Evolutionary conservation across 1,140 invertebrate species (phyloP), one percentile per base, ranked within the genome.

Genomic region (Solenopsis invicta): DNA sequence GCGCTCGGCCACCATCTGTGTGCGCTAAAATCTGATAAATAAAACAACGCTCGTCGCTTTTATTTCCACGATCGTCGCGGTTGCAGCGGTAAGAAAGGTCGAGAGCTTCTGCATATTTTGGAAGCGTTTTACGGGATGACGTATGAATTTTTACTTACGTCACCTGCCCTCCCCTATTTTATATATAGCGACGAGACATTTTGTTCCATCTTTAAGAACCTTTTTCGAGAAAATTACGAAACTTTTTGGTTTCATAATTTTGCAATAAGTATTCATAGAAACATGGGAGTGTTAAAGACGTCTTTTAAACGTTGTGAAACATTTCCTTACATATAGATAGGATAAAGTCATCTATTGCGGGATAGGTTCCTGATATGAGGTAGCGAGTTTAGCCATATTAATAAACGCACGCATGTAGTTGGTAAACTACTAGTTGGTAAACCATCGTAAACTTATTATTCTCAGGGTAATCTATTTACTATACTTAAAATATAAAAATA

Each of bases 21-120:
- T 48, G 56, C 54, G 69, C 18, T 75, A 69, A 84, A 84, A 82
- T 59, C 67, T 24, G 4, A 82, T 74, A 82, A 84, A 74, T 84
- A 74, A 75, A 48, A 45, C 18, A 41, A 61, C 21, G 52, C 50
- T 34, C 52, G 16, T 59, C 13, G 3, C n/a, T 45, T 84, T 48
- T 59, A 74, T 84, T 74, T 74, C 45, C n/a, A n/a, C 41, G 41
- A 9, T 13, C 12, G 18, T 18, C 12, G 18, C 12, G 6, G n/a
- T n/a, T 71, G 8, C n/a, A 29, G 2, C 16, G 12, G 4, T n/a
- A 34, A 45, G n/a, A 74, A 82, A n/a, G 13, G 9, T 9, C 24
- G 8, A 9, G 5, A 34, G 34, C 1, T 24, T 71, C 12, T 34
- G 24, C 16, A 59, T 21, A 72, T 71, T 56, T 56, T 54, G 21